These are phyloP conservation scores for Indri indri DNA, from an alignment of 2,113 vertebrate genomes.

Conservation along the genomic window DNA sequence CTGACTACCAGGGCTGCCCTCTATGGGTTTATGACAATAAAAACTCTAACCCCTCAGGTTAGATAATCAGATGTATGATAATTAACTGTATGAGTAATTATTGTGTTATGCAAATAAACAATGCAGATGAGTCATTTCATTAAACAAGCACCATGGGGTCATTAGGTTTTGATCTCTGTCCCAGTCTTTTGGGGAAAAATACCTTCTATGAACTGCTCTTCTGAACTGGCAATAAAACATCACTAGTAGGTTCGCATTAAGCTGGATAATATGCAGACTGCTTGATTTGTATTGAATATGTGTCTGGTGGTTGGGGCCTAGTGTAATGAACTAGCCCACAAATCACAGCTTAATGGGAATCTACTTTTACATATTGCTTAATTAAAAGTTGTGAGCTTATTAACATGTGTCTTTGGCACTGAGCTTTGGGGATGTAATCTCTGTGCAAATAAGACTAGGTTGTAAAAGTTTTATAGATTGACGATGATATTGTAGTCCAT, in stretches of 20 bases:
- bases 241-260: constrained; percentile 93
- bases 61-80: constrained; percentile 76
- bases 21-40: constrained; percentile 49
- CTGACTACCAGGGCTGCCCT: constrained; percentile 18
- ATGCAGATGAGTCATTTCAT: constrained; percentile 86
- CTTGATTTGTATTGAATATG: constrained; percentile 98
- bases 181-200: constrained; percentile 86
- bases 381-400: constrained; percentile 99
- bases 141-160: constrained; percentile 82
- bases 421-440: constrained; percentile 92
- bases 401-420: constrained; percentile 98
- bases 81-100: constrained; percentile 83
- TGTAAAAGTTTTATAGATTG: constrained; percentile 99
- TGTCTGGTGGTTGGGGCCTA: constrained; percentile 94
- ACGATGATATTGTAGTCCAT: constrained; percentile 93
- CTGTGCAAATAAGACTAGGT: constrained; percentile 89
- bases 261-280: constrained; percentile 93
- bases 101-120: constrained; percentile 84
- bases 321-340: constrained; percentile 98
- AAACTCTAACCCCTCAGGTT: constrained; percentile 60
- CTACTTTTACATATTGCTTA: constrained; percentile 99
- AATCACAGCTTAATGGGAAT: constrained; percentile 99
- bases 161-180: constrained; percentile 85
- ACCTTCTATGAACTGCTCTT: constrained; percentile 87
- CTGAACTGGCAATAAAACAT: constrained; percentile 93